Conservation (phyloP, 1,140 invertebrate species). For the Adelges cooleyi region DNA sequence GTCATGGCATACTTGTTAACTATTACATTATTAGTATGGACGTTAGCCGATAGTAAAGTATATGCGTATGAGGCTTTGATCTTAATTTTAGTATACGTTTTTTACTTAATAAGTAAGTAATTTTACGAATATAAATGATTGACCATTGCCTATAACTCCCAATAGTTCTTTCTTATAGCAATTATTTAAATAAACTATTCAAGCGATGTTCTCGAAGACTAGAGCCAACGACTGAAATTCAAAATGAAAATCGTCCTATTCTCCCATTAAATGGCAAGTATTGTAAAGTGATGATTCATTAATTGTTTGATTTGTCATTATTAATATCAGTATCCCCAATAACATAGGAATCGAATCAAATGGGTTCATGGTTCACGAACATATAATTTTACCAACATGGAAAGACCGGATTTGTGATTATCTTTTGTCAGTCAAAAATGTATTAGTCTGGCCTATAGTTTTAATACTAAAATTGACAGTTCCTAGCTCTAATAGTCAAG, state of each 20-base stretch:
- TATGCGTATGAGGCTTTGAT: conserved; percentile 51
- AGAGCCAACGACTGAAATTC: neutral
- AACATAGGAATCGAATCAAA: neutral
- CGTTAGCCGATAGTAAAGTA: conserved; percentile 48
- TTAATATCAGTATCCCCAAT: neutral
- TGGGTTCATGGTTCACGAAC: conserved; percentile 19
- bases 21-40: conserved; percentile 48
- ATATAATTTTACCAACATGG: conserved; percentile 13
- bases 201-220: neutral
- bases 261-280: conserved; percentile 12
- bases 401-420: neutral
- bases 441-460: conserved; percentile 53
- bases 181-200: conserved; percentile 9
- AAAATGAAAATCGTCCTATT: neutral
- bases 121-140: neutral
- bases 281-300: neutral
- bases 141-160: conserved; percentile 13
- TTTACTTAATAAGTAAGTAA: conserved; percentile 45
- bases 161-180: conserved; percentile 25
- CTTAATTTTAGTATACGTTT: conserved; percentile 43
- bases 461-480: conserved; percentile 58
- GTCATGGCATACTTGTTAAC: conserved; percentile 51
- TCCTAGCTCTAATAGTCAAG: conserved; percentile 39
- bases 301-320: too few species aligned
- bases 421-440: conserved; percentile 33